phyloP scores from a whole-genome alignment of 2,888 invertebrate genomes.

The Troilus luridus region DNA sequence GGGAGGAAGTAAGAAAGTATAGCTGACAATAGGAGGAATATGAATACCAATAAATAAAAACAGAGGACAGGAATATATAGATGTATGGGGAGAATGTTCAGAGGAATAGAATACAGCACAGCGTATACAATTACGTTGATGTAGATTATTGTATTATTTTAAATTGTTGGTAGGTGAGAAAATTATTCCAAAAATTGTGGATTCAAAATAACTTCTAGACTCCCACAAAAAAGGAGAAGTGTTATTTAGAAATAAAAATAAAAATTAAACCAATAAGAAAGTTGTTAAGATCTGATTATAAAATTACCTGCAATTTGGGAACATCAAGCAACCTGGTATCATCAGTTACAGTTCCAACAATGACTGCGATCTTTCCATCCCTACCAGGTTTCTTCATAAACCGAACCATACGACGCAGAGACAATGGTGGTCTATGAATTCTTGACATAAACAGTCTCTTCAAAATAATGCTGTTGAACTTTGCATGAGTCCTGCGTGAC shows the following conservation, averaged over 20 bases:
- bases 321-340: conserved; percentile 92
- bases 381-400: conserved; percentile 91
- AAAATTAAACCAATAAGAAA: background rate
- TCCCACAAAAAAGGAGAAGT: no score
- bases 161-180: no score
- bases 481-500: conserved; percentile 94
- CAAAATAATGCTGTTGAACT: conserved; percentile 96
- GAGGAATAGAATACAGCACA: no score
- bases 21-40: no score
- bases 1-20: no score
- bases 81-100: no score
- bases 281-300: background rate
- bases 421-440: conserved; percentile 94
- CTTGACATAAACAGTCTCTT: conserved; percentile 98
- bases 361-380: conserved; percentile 89
- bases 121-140: no score
- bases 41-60: no score
- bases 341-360: conserved; percentile 96
- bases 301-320: conserved; percentile 87
- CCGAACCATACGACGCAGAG: conserved; percentile 87
- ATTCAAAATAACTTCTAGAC: no score
- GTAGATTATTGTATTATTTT: no score
- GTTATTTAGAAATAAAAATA: conserved; percentile 68
- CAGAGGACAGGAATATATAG: no score
- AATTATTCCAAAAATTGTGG: no score